Conservation (phyloP, 2,888 invertebrate species). For the Embidobia sp. region DNA sequence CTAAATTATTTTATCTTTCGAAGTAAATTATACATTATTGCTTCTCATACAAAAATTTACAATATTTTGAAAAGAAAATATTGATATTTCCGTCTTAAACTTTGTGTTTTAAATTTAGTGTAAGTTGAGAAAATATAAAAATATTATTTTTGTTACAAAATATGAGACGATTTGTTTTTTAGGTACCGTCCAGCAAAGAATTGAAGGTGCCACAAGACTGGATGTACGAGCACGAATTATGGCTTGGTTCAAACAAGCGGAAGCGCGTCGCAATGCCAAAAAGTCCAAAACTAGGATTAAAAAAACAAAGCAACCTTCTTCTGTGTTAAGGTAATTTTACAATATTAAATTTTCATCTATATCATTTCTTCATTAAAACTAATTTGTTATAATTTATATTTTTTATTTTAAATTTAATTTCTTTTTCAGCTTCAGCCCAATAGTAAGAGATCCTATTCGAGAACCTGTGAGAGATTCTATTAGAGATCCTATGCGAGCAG, state of each 20-base stretch:
- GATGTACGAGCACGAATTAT: slow-evolving; percentile 62
- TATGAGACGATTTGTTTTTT: neutral
- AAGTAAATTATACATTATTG: too few relatives aligned
- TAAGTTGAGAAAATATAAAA: too few relatives aligned
- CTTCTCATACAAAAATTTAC: too few relatives aligned
- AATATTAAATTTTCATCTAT: neutral
- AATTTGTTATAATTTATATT: neutral
- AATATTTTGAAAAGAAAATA: too few relatives aligned
- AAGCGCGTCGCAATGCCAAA: slow-evolving; percentile 56
- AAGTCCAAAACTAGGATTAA: slow-evolving; percentile 52
- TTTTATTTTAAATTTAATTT: slow-evolving; percentile 3
- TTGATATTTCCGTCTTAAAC: too few relatives aligned
- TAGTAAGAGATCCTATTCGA: slow-evolving; percentile 42
- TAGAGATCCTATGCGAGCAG: slow-evolving; percentile 47
- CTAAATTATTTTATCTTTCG: too few relatives aligned
- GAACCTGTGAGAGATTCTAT: slow-evolving; percentile 49
- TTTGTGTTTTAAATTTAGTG: neutral
- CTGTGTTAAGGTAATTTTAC: slow-evolving; percentile 30
- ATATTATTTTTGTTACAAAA: too few relatives aligned
- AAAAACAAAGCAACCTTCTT: slow-evolving; percentile 35
- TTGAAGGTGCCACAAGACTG: slow-evolving; percentile 61
- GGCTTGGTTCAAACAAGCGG: slow-evolving; percentile 64
- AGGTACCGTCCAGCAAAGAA: slow-evolving; percentile 61
- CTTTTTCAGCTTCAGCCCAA: slow-evolving; percentile 35
- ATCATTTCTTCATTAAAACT: neutral